Evolutionary conservation across 2,888 invertebrate species (phyloP).

Genomic region (Tuta absoluta): DNA sequence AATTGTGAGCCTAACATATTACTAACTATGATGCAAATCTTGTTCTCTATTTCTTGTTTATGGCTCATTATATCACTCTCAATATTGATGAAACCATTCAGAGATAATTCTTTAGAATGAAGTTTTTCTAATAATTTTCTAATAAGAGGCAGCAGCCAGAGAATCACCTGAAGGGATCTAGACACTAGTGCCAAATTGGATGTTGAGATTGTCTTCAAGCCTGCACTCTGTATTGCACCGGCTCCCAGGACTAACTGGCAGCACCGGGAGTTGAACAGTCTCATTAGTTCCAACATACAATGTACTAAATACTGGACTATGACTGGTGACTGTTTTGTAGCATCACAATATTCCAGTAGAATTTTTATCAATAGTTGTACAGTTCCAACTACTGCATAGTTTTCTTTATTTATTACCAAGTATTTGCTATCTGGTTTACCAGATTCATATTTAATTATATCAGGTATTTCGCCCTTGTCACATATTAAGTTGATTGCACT

Average conservation of each 20-base stretch:
- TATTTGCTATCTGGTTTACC: conserved; percentile 77
- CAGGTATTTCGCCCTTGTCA: conserved; percentile 76
- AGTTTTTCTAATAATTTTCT: conserved; percentile 84
- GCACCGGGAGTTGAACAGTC: conserved; percentile 92
- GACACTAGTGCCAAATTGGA: conserved; percentile 94
- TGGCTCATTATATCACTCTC: conserved; percentile 93
- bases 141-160: conserved; percentile 89
- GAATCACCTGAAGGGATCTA: conserved; percentile 89
- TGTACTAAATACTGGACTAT: conserved; percentile 90
- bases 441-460: conserved; percentile 56
- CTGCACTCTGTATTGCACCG: conserved; percentile 96
- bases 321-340: conserved; percentile 88
- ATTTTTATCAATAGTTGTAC: conserved; percentile 94
- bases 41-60: conserved; percentile 94
- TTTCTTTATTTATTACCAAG: conserved; percentile 85
- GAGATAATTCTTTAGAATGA: conserved; percentile 73
- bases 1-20: conserved; percentile 91
- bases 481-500: conserved; percentile 87
- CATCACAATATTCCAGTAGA: conserved; percentile 94
- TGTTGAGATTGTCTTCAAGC: conserved; percentile 96
- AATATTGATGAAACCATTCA: conserved; percentile 84
- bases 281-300: conserved; percentile 92
- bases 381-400: conserved; percentile 89
- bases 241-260: conserved; percentile 98
- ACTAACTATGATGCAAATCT: conserved; percentile 94